These are phyloP conservation scores for Helogale parvula DNA, from an alignment of 2,113 vertebrate species.

Conservation along the genomic window DNA sequence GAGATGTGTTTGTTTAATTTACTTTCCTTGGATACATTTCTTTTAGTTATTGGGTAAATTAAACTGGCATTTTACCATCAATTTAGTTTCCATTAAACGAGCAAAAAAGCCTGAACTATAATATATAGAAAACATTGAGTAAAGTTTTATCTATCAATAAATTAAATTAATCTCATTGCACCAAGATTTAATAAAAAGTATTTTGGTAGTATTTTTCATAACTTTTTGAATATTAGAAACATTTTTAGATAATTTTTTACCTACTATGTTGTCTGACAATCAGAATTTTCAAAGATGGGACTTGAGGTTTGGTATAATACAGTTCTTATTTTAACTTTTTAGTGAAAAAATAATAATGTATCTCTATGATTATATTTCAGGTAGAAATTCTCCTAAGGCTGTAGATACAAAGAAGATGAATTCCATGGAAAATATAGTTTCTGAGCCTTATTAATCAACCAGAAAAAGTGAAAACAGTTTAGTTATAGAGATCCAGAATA, in stretches of 20 bases:
- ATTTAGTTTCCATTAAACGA: neutral
- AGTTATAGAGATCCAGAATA: neutral
- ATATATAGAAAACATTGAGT: neutral
- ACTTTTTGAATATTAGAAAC: neutral
- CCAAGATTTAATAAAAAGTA: neutral
- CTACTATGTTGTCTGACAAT: neutral
- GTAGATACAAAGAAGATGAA: neutral
- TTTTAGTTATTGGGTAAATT: neutral
- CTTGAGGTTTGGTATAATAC: neutral
- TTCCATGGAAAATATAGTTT: neutral
- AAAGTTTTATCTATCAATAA: neutral
- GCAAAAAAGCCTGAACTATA: neutral
- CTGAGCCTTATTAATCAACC: neutral
- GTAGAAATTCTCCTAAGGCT: neutral
- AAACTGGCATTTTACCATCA: neutral
- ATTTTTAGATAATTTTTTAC: neutral
- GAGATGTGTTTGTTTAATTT: neutral
- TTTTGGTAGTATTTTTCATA: neutral
- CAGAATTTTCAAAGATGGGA: neutral
- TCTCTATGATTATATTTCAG: neutral
- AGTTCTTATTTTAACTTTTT: neutral
- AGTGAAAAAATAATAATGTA: neutral
- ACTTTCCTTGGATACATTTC: neutral
- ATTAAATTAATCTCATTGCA: neutral
- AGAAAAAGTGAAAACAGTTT: slow-evolving; percentile 1